Conservation (phyloP, 2,797 vertebrate species). For the Perdix hodgsoniae region DNA sequence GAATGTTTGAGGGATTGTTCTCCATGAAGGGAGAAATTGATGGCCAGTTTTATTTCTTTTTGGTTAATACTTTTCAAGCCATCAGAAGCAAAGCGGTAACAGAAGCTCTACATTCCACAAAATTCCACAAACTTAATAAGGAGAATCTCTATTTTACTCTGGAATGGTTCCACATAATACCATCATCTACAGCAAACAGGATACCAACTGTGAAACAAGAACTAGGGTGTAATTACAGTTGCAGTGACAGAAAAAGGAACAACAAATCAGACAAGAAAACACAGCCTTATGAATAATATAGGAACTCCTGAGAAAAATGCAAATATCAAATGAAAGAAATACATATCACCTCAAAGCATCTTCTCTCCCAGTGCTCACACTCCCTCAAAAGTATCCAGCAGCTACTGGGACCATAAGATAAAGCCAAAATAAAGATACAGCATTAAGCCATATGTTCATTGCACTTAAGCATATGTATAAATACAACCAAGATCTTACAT, state of each 20-base stretch:
- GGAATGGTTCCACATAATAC: neutral
- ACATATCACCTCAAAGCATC: neutral
- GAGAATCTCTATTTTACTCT: neutral
- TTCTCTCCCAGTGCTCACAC: neutral
- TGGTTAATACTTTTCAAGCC: neutral
- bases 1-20: neutral
- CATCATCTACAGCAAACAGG: constrained; percentile 6
- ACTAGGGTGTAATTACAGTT: neutral
- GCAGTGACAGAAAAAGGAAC: neutral
- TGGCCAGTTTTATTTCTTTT: neutral
- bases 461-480: neutral
- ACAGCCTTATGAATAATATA: neutral
- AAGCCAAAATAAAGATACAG: neutral
- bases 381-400: accelerated
- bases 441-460: neutral
- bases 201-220: constrained; percentile 13
- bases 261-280: neutral
- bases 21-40: neutral
- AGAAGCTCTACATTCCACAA: neutral
- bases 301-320: constrained; percentile 22
- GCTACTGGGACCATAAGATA: neutral
- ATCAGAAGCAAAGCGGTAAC: neutral
- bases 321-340: neutral
- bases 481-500: neutral
- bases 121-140: constrained; percentile 1